Evolutionary conservation across 2,888 invertebrate genomes (phyloP).

Genomic region (Cataglyphis cursor): DNA sequence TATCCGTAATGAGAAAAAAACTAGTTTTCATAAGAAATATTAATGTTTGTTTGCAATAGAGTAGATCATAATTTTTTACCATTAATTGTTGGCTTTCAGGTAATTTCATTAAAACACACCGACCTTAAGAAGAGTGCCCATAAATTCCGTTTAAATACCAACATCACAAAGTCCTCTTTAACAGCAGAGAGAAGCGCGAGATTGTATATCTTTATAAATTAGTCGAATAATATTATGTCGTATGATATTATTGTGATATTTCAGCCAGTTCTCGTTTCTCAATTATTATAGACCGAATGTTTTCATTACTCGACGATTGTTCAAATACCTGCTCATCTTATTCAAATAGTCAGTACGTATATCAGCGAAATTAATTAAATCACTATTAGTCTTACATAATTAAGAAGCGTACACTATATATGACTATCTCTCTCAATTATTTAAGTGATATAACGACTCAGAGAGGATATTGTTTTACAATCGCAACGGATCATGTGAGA

Average conservation of each 20-base stretch:
- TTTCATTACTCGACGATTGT: background rate
- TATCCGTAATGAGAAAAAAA: background rate
- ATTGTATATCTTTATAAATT: slow-evolving; percentile 37
- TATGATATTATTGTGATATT: slow-evolving; percentile 28
- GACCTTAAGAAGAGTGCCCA: slow-evolving; percentile 20
- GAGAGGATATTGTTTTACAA: background rate
- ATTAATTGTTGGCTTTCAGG: slow-evolving; percentile 25
- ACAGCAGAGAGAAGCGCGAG: slow-evolving; percentile 3
- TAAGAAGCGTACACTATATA: background rate
- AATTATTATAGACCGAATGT: slow-evolving; percentile 1
- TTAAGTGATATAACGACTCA: background rate
- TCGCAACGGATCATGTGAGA: background rate
- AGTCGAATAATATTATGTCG: slow-evolving; percentile 19
- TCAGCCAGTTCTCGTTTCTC: slow-evolving; percentile 13
- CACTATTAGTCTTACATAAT: background rate
- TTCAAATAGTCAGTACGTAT: background rate
- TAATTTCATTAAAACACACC: slow-evolving; percentile 40
- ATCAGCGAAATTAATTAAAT: background rate
- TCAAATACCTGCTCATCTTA: background rate
- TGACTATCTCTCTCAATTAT: background rate
- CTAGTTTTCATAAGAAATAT: background rate
- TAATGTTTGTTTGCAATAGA: slow-evolving; percentile 19
- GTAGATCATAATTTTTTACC: slow-evolving; percentile 20
- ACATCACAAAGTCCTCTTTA: slow-evolving; percentile 29
- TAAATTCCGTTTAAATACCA: slow-evolving; percentile 44